Base-by-base conservation (phyloP, 2,113 vertebrate genomes). In the Puntigrus tetrazona region DNA sequence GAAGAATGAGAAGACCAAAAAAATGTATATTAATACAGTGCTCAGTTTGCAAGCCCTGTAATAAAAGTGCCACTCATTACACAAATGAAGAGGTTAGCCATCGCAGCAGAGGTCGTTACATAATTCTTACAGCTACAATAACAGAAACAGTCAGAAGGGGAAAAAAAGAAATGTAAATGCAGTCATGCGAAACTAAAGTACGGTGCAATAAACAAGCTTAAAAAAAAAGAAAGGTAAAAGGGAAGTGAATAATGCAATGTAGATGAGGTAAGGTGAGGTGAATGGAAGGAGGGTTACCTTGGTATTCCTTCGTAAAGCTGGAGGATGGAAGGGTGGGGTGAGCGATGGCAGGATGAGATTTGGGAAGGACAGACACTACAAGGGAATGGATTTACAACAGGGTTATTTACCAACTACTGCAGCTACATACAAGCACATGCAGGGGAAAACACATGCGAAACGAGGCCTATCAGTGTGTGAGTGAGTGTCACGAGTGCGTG, bases 221-320 rank as follows among this genome's bases (percentile, higher is more conserved):
- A 16, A 52, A 61, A 22, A n/a, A 10, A 25, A 13, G 18, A 4
- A 43, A 31, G 27, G 34, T 72, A 22, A 61, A 52, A 57, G 38
- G 20, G 22, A 50, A 41, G 18, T 20, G 31, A 45, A 63, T 22
- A 11, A 31, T 29, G 7, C 5, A 50, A 13, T 18, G 20, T 63
- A 81, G 29, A 34, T 18, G n/a, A 67, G 45, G 25, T 16, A 41
- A 84, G 25, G 41, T 65, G 31, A 73, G 45, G 13, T 25, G 67
- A n/a, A 63, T 47, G n/a, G 63, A 29, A 10, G 63, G 41, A 9
- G 61, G 77, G 76, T 89, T 89, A 89, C 88, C 86, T 89, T 38
- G 8, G 38, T 65, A 74, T 9, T 59, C 75, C 50, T 16, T 6
- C 52, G 25, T 20, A 31, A 70, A 25, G 1, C 36, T 79, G 76